phyloP scores from a whole-genome alignment of 2,113 vertebrate genomes.

The Perca flavescens region DNA sequence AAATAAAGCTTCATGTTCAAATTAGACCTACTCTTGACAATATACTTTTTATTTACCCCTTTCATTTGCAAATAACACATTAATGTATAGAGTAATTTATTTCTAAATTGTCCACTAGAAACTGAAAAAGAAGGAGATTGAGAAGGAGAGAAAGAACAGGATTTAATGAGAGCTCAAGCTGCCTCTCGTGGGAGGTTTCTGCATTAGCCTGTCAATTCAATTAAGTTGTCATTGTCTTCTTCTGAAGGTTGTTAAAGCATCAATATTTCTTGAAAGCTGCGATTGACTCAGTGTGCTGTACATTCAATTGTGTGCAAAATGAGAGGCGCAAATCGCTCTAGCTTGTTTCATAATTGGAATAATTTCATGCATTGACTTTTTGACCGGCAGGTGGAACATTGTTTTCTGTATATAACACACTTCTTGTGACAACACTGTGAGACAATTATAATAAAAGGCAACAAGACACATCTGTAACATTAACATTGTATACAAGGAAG shows the following conservation, averaged over 20 bases:
- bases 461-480: neutral
- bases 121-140: neutral
- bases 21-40: neutral
- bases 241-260: conserved; percentile 40
- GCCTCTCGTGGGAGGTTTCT: conserved; percentile 56
- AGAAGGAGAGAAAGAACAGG: conserved; percentile 16
- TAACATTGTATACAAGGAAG: neutral
- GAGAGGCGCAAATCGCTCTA: conserved; percentile 12
- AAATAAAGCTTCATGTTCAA: neutral
- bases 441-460: neutral
- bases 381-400: conserved; percentile 56
- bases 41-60: neutral
- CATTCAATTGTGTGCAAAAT: conserved; percentile 35
- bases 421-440: neutral
- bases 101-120: neutral
- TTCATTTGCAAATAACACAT: conserved; percentile 20
- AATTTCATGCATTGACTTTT: conserved; percentile 56
- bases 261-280: conserved; percentile 35
- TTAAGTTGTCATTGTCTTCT: conserved; percentile 56
- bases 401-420: conserved; percentile 40
- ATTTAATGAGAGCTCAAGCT: conserved; percentile 44
- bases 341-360: conserved; percentile 50
- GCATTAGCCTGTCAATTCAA: conserved; percentile 56
- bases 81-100: neutral
- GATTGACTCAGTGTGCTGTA: conserved; percentile 37